Evolutionary conservation across 2,113 vertebrate species (phyloP).

Genomic region (Ctenomys sociabilis): DNA sequence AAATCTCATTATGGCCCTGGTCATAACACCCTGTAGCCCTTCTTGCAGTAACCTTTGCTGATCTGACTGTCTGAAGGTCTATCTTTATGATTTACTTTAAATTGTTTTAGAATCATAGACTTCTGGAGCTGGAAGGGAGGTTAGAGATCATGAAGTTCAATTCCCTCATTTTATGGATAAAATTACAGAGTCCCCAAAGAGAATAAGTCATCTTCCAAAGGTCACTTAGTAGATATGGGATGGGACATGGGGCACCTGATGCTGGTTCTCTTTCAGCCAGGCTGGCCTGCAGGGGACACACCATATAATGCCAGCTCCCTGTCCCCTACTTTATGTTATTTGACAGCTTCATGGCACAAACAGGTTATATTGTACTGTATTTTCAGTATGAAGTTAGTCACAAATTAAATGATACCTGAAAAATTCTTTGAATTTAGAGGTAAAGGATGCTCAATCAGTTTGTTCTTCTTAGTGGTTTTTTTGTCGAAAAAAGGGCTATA

Average conservation of each 20-base stretch:
- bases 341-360: background rate
- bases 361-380: background rate
- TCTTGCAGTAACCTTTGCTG: constrained; percentile 67
- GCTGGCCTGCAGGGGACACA: background rate
- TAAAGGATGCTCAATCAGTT: background rate
- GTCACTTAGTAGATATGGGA: constrained; percentile 51
- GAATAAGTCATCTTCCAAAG: constrained; percentile 77
- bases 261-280: background rate
- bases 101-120: constrained; percentile 81
- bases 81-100: constrained; percentile 80
- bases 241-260: background rate
- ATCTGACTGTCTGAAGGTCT: constrained; percentile 72
- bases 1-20: constrained; percentile 71
- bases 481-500: background rate
- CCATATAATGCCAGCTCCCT: background rate
- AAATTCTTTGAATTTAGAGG: constrained; percentile 16
- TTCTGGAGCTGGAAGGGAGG: constrained; percentile 71
- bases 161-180: constrained; percentile 78
- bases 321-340: background rate
- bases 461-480: background rate
- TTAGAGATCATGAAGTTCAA: constrained; percentile 80
- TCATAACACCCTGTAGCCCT: constrained; percentile 52
- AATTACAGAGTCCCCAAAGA: constrained; percentile 75
- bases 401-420: background rate
- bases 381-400: background rate